Conservation (phyloP, 2,888 invertebrate genomes). For the Epiblema foenella region DNA sequence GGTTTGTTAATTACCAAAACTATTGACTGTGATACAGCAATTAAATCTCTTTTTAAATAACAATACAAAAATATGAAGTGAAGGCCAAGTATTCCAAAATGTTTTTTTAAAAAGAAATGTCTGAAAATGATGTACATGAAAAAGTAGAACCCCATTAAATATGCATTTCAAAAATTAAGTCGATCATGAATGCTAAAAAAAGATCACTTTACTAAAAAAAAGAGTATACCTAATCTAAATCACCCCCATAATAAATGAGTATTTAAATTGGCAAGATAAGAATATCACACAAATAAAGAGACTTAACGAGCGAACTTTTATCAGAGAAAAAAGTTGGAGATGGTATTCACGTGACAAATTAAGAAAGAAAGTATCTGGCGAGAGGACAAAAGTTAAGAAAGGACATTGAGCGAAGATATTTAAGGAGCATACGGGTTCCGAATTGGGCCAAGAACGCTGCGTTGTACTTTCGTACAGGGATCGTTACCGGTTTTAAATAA, state of each 20-base stretch:
- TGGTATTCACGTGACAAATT: slow-evolving; percentile 50
- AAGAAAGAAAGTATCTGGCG: slow-evolving; percentile 47
- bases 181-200: not conserved
- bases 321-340: slow-evolving; percentile 46
- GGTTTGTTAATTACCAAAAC: no score
- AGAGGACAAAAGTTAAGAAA: slow-evolving; percentile 37
- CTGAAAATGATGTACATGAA: no score
- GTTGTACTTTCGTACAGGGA: no score
- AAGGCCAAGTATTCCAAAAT: no score
- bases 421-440: not conserved
- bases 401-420: slow-evolving; percentile 33
- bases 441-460: not conserved
- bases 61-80: no score
- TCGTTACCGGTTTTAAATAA: no score
- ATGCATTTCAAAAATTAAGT: not conserved
- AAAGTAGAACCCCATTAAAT: no score
- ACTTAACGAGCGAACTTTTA: slow-evolving; percentile 47
- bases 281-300: slow-evolving; percentile 42
- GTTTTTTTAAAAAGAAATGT: no score
- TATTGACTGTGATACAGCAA: no score
- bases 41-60: no score
- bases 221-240: not conserved
- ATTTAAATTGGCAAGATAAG: slow-evolving; percentile 36
- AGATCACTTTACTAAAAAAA: not conserved
- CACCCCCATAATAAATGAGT: slow-evolving; percentile 25